Base-by-base conservation (phyloP, 2,113 vertebrate species). In the Dolichotis patagonum region DNA sequence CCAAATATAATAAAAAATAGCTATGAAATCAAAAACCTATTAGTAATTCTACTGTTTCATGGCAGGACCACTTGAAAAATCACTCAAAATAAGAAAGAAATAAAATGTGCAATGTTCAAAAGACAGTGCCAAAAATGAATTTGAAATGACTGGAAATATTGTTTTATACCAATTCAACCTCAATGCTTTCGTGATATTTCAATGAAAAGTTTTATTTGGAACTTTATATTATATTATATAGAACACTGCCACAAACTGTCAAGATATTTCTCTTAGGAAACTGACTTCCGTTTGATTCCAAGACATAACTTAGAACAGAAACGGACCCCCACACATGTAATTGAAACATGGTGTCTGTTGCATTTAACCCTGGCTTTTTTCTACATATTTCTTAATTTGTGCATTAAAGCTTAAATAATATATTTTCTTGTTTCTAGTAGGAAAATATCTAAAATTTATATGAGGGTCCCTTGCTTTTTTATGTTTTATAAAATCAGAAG, bases 1-100 rank as follows among this genome's bases (percentile, higher is more conserved):
- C 95, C 96, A 97, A 98, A 97, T 98, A 96, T 96, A 97, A 96
- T 97, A 96, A 97, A 97, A 98, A 97, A 97, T 95, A 97, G 95
- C 95, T 97, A 91, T 95, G 97, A 98, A 98, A 98, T 98, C 85
- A 97, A 96, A 98, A 98, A 94, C 65, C 90, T 97, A 96, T 97
- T 97, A 98, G 95, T 97, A 98, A 97, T 97, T 97, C 90, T 98
- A 96, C 96, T 78, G 90, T 80, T 67, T 96, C 96, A 96, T 26
- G 3, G 86, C 94, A 98, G 94, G 94, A 95, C 83, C 92, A 97
- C 95, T 98, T 96, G 97, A 96, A 97, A 97, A 97, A 95, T 96
- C 95, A 95, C 92, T 97, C 96, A 97, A 91, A 96, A 97, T 87
- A 85, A 82, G 85, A 93, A 96, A 94, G 95, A 97, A 96, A 97